Evolutionary conservation across 2,797 vertebrate species (phyloP), one percentile per base, ranked within the genome.

Genomic region (Chelon auratus): DNA sequence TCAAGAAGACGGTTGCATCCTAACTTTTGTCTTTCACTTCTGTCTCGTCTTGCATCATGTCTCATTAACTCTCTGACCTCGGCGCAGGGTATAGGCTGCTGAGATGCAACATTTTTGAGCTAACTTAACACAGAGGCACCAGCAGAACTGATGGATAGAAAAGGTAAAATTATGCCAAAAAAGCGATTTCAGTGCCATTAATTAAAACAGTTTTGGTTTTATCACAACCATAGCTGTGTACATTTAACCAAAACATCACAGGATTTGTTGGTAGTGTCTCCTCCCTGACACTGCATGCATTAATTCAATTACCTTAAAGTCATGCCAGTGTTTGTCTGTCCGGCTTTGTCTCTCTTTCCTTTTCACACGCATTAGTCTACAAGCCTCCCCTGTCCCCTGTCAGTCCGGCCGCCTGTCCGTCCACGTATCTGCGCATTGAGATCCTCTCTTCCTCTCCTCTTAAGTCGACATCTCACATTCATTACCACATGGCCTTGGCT

Each of bases 401-500:
- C 82, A 67, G 59, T 80, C 80, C 81, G 15, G 8, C 68, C 87
- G 39, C 77, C 66, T 37, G 82, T 80, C 81, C 55, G 0, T 89
- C 81, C 63, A 51, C 45, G 70, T 86, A 59, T 78, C 43, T 24
- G 37, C 36, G 62, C 60, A 1, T 77, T 11, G 24, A 52, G 70
- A 80, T 77, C 78, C 67, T 51, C 71, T 62, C 82, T 57, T 74
- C 91, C 40, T 80, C 94, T 91, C 89, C 89, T 69, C 88, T 92
- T 91, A 93, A 90, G 89, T 93, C 94, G 93, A 95, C 95, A 95
- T 96, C 95, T 96, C 95, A 92, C 96, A 96, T 97, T 97, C 96
- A 96, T 97, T 97, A 96, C 95, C 87, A 93, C 93, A 90, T 95
- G 95, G 95, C 95, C 95, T 95, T 97, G 96, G 96, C 96, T 96